Percentiles rank a stretch among this genome's conserved stretches.
These are phyloP conservation scores for Acestrorhynchus altus DNA, from an alignment of 2,797 vertebrate genomes.

Conservation along the genomic window DNA sequence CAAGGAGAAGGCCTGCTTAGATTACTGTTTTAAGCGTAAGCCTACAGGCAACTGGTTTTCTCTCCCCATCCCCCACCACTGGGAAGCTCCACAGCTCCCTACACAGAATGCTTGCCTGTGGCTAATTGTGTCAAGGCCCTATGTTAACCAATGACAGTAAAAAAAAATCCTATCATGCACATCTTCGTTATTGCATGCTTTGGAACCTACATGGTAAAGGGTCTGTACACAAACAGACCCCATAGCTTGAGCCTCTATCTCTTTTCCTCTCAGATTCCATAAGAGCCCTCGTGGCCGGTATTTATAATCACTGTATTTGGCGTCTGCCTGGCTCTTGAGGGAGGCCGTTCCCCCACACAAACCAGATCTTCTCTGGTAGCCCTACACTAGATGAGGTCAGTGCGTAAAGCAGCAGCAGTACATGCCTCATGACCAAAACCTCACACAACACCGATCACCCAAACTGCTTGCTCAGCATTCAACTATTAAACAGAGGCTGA, in stretches of 20 bases:
- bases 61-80: conserved; percentile 45
- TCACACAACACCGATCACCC: conserved; percentile 27
- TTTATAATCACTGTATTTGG: neutral
- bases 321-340: neutral
- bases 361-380: neutral
- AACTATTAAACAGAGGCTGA: neutral
- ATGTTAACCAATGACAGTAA: conserved; percentile 23
- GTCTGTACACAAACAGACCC: neutral
- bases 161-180: conserved; percentile 15
- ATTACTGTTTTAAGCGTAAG: conserved; percentile 27
- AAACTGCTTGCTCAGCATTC: conserved; percentile 33
- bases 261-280: neutral
- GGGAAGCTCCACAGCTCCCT: conserved; percentile 34
- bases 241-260: neutral
- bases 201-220: neutral
- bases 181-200: neutral
- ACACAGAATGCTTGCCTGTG: conserved; percentile 41
- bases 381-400: neutral
- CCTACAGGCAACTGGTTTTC: conserved; percentile 36
- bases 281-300: neutral
- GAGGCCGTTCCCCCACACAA: neutral
- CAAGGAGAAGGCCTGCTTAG: conserved; percentile 3
- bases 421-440: conserved; percentile 8
- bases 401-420: neutral
- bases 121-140: conserved; percentile 29